These are phyloP conservation scores for Temnothorax rugatulus DNA, from an alignment of 2,888 invertebrate genomes.

Conservation along the genomic window DNA sequence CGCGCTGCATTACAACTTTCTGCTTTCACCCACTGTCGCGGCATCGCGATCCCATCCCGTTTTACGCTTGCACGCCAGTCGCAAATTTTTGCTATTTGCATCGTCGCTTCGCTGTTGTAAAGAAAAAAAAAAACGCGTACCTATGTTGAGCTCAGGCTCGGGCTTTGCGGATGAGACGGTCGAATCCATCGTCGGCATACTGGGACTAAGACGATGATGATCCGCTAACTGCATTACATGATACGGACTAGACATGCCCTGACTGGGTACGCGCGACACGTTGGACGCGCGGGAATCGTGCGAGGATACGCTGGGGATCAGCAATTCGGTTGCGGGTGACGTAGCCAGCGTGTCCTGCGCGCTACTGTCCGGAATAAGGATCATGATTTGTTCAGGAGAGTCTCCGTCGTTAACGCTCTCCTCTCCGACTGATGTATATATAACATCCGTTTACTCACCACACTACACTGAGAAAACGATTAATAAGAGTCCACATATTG, in stretches of 20 bases:
- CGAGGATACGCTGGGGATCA: constrained; percentile 86
- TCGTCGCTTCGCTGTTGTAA: background rate
- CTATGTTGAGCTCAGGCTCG: constrained; percentile 92
- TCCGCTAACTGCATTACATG: constrained; percentile 80
- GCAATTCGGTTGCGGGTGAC: constrained; percentile 87
- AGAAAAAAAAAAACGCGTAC: constrained; percentile 84
- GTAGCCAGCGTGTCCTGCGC: constrained; percentile 86
- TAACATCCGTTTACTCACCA: constrained; percentile 70
- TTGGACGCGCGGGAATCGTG: constrained; percentile 74
- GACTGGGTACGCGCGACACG: constrained; percentile 71
- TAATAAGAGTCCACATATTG: background rate
- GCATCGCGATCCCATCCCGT: constrained; percentile 48
- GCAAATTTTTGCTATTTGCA: background rate
- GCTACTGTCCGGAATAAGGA: constrained; percentile 90
- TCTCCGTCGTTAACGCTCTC: background rate
- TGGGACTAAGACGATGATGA: constrained; percentile 78
- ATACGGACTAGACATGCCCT: constrained; percentile 78
- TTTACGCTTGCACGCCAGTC: constrained; percentile 7
- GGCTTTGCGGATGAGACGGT: constrained; percentile 86
- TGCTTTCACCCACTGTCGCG: constrained; percentile 83
- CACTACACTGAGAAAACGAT: constrained; percentile 72
- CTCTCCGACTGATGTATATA: background rate
- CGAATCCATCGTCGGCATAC: constrained; percentile 85
- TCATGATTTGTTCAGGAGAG: constrained; percentile 85
- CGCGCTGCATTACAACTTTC: constrained; percentile 84